phyloP scores from a whole-genome alignment of 2,888 invertebrate genomes.

The Acrobasis consociella region DNA sequence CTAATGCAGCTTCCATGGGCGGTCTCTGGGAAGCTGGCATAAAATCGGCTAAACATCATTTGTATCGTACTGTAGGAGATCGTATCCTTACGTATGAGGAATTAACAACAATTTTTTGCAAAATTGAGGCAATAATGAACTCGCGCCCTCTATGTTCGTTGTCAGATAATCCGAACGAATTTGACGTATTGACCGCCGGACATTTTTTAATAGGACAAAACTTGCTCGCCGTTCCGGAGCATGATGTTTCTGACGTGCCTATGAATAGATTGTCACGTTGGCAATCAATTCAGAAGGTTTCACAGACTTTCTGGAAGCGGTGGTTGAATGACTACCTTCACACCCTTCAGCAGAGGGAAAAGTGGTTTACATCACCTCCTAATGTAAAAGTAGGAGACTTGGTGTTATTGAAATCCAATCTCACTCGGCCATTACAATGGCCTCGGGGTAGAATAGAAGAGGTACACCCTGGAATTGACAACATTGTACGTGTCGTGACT shows the following conservation, averaged over 20 bases:
- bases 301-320: conserved; percentile 32
- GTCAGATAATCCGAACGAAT: conserved; percentile 29
- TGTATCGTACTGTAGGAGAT: conserved; percentile 16
- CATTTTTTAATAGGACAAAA: conserved; percentile 29
- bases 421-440: conserved; percentile 25
- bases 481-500: conserved; percentile 27
- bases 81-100: conserved; percentile 30
- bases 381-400: conserved; percentile 25
- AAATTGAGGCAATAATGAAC: conserved; percentile 27
- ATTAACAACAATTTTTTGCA: conserved; percentile 28
- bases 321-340: conserved; percentile 34
- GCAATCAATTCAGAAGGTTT: conserved; percentile 31
- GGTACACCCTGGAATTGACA: conserved; percentile 28
- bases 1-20: conserved; percentile 26
- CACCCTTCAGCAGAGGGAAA: conserved; percentile 28
- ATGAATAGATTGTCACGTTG: conserved; percentile 27
- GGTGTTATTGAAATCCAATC: conserved; percentile 8
- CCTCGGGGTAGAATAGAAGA: conserved; percentile 14
- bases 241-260: conserved; percentile 20
- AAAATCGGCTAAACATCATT: conserved; percentile 30
- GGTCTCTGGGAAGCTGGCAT: conserved; percentile 31
- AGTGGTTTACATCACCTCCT: conserved; percentile 25
- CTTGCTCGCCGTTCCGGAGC: conserved; percentile 24
- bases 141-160: conserved; percentile 28
- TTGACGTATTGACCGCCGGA: conserved; percentile 26